Conservation (phyloP, 2,113 vertebrate genomes). For the Oncorhynchus gorbuscha region DNA sequence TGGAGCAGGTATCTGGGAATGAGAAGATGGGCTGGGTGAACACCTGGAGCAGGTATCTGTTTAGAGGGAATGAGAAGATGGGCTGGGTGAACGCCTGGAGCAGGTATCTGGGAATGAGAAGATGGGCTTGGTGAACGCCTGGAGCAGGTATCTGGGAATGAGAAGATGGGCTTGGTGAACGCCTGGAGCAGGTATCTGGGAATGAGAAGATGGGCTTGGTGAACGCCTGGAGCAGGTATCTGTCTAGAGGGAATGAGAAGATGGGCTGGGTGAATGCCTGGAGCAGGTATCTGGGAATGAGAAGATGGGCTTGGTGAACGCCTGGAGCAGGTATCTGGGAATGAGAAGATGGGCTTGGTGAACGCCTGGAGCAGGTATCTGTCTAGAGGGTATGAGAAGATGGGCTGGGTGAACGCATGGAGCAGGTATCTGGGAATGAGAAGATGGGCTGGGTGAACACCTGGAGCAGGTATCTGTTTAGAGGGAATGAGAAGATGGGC, state of each 20-base stretch:
- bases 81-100: slow-evolving; percentile 89
- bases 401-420: slow-evolving; percentile 85
- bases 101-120: slow-evolving; percentile 67
- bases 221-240: slow-evolving; percentile 90
- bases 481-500: slow-evolving; percentile 51
- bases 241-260: slow-evolving; percentile 49
- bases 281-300: slow-evolving; percentile 75
- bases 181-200: slow-evolving; percentile 85
- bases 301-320: slow-evolving; percentile 83
- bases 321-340: slow-evolving; percentile 83
- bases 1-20: slow-evolving; percentile 89
- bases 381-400: slow-evolving; percentile 66
- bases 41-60: slow-evolving; percentile 87
- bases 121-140: slow-evolving; percentile 88
- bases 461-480: slow-evolving; percentile 82
- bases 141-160: slow-evolving; percentile 78
- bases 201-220: slow-evolving; percentile 72
- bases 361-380: slow-evolving; percentile 91
- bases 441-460: slow-evolving; percentile 85
- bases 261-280: slow-evolving; percentile 85
- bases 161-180: slow-evolving; percentile 81
- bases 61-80: slow-evolving; percentile 66
- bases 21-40: too few species aligned
- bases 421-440: slow-evolving; percentile 75
- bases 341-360: slow-evolving; percentile 83